Evolutionary conservation across 2,888 invertebrate genomes (phyloP), one percentile per base, ranked within the genome.

Genomic region (Lasioglossum pauxillum): DNA sequence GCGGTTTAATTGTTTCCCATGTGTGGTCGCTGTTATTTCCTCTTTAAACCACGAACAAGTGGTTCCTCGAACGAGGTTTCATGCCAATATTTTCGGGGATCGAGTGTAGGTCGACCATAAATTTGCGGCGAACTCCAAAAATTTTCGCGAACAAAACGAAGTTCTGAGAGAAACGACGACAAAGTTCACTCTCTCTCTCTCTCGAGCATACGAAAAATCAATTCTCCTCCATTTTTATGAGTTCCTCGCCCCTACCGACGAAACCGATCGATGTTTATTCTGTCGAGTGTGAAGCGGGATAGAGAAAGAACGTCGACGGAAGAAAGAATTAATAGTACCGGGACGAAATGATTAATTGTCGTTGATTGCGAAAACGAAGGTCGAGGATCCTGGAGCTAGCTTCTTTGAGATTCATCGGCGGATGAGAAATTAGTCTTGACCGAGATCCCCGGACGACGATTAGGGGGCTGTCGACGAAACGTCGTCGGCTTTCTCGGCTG

Each of bases 261-360:
- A 16, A 64, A 60, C 46, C 78, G 64, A 79, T 79, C 83, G 79
- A 85, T 76, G 82, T 83, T 83, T 79, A 60, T 67, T 41, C 57
- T 35, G 53, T 67, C 49, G 44, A 35, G 67, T 57, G 83, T n/a
- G 73, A 85, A 73, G 71, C 27, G 8, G 69, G 23, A n/a, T 23
- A 41, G 49, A 72, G 41, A n/a, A 19, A 72, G 35, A n/a, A 53
- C 5, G 27, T n/a, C n/a, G 74, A 12, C 38, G 31, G 49, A 67
- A 80, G 44, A 67, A 75, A 53, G 38, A 67, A 75, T 69, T 69
- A 80, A 80, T 75, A 69, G 31, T 41, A 27, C 16, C 73, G 16
- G 27, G 41, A 57, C 76, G 57, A 46, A 23, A 79, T 82, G 82
- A 85, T 85, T 83, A 76, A 85, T 85, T 16, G 79, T 0, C n/a